Evolutionary conservation across 1,140 invertebrate genomes (phyloP).

Genomic region (Formica selysi): DNA sequence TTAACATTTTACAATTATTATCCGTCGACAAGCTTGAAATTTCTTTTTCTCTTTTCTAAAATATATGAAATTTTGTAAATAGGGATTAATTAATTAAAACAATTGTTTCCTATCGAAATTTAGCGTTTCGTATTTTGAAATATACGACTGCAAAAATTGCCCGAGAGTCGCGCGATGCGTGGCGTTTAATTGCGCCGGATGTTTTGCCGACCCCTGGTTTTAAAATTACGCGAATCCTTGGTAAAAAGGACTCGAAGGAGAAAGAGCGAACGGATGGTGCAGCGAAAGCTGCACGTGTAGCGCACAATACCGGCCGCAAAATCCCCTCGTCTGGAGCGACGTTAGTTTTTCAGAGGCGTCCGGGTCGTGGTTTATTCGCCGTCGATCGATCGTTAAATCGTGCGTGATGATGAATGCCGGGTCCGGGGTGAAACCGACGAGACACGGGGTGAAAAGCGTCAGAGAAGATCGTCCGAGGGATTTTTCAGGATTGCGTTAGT

Average conservation of each 20-base stretch:
- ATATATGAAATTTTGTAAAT: not conserved
- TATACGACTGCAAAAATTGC: not conserved
- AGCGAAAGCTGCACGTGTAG: constrained; percentile 19
- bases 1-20: constrained; percentile 15
- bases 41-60: not conserved
- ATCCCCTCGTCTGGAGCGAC: constrained; percentile 30
- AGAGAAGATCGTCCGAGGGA: constrained; percentile 45
- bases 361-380: constrained; percentile 46
- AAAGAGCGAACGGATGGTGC: not conserved
- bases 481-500: constrained; percentile 48
- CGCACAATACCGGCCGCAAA: constrained; percentile 46
- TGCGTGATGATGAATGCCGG: constrained; percentile 63
- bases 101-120: not conserved
- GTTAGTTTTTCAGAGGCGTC: constrained; percentile 47
- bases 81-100: constrained; percentile 8
- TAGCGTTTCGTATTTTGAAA: not conserved
- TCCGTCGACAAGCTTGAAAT: constrained; percentile 9
- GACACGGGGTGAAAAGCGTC: constrained; percentile 25
- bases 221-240: constrained; percentile 37
- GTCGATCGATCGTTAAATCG: constrained; percentile 65
- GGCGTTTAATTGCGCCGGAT: constrained; percentile 36
- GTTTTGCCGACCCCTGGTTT: constrained; percentile 27
- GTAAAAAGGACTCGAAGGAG: constrained; percentile 19
- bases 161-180: not conserved
- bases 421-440: constrained; percentile 29